Evolutionary conservation across 2,797 vertebrate genomes (phyloP).

Genomic region (Alauda arvensis): DNA sequence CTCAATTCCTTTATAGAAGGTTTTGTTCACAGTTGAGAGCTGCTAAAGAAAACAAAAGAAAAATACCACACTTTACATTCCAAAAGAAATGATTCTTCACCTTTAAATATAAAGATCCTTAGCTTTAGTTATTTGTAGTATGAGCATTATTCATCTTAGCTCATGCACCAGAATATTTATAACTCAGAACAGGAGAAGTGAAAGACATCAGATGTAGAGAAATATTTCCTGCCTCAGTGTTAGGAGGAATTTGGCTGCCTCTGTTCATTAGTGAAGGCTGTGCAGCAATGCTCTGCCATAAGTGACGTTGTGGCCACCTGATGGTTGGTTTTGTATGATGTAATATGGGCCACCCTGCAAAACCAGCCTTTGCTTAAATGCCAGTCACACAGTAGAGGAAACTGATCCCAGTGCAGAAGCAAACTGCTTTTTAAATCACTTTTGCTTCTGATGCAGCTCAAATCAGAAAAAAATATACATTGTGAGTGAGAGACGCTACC

Average conservation of each 20-base stretch:
- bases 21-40: not conserved
- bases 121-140: constrained; percentile 22
- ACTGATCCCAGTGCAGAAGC: not conserved
- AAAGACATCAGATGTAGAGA: not conserved
- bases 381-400: not conserved
- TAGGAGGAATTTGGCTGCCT: not conserved
- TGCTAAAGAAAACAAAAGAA: not conserved
- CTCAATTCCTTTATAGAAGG: not conserved
- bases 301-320: not conserved
- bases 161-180: constrained; percentile 28
- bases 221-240: not conserved
- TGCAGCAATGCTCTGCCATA: not conserved
- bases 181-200: constrained; percentile 23
- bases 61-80: not conserved
- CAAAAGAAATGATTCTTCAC: not conserved
- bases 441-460: not conserved
- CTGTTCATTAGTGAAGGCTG: not conserved
- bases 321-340: not conserved
- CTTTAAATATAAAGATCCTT: constrained; percentile 6
- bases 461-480: not conserved
- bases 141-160: constrained; percentile 17
- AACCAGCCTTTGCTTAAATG: not conserved
- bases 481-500: accelerated
- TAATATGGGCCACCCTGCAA: not conserved
- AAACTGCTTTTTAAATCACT: not conserved